These are phyloP conservation scores for Syngnathoides biaculeatus DNA, from an alignment of 2,113 vertebrate genomes.

Conservation along the genomic window DNA sequence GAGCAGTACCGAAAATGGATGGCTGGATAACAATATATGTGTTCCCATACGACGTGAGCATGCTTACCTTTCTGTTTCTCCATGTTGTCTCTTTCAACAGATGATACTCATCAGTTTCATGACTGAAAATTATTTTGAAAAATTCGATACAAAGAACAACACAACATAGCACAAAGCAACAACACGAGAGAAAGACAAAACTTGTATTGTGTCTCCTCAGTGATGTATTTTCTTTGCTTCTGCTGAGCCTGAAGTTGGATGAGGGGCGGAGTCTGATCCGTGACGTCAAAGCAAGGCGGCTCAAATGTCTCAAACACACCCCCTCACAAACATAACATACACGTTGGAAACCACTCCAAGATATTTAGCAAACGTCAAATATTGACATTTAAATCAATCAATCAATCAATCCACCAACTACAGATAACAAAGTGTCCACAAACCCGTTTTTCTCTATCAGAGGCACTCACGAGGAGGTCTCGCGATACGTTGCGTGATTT, in stretches of 20 bases:
- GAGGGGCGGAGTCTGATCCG: neutral
- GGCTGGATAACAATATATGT: too few species aligned
- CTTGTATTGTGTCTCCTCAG: neutral
- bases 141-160: neutral
- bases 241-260: neutral
- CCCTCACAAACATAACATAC: neutral
- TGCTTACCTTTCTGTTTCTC: slow-evolving; percentile 57
- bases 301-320: neutral
- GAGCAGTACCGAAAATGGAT: too few species aligned
- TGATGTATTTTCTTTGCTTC: neutral
- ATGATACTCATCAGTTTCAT: slow-evolving; percentile 29
- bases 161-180: neutral
- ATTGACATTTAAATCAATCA: neutral
- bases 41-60: neutral
- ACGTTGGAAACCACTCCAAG: neutral
- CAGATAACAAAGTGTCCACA: neutral
- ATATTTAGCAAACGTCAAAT: neutral
- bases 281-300: neutral
- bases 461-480: neutral
- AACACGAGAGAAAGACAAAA: neutral
- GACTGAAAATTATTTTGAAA: neutral
- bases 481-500: slow-evolving; percentile 1
- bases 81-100: slow-evolving; percentile 39
- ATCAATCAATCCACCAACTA: neutral
- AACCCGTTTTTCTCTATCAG: neutral